Evolutionary conservation across 2,888 invertebrate species (phyloP), one percentile per base, ranked within the genome.

Genomic region (Diachrysia chrysitis): DNA sequence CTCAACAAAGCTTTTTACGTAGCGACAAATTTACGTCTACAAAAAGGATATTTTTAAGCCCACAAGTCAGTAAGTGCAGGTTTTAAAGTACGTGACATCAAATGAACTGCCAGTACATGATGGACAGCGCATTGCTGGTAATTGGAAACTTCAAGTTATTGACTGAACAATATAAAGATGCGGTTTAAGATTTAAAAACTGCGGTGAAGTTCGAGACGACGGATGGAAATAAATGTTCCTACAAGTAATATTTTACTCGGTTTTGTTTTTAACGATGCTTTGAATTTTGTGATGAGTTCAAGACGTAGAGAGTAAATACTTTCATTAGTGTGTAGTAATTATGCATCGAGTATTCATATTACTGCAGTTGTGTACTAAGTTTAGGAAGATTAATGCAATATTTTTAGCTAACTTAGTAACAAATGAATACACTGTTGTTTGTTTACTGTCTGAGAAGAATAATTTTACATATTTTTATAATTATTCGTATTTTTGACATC

Each of bases 81-180:
- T 67, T 69, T 69, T 62, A 69, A 62, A 65, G 46, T 35, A 58
- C 82, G 79, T 84, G 82, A 79, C 83, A 83, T 63, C 83, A 83
- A 88, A 88, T 86, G 87, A 87, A 85, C 89, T 75, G 83, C 81
- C 83, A 81, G 64, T 70, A 57, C 53, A 82, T 92, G 91, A 92
- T 92, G 88, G 89, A 92, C 89, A 89, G 88, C 88, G 77, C 87
- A 87, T 89, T 90, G 87, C 80, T 72, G 80, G 89, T 91, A 90
- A 92, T 92, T 92, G 92, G 90, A 90, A 88, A 89, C 80, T 81
- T 83, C 82, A 79, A 79, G 85, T 87, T 89, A 88, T 87, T 86
- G 84, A 84, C 78, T 73, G 82, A 76, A 83, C 79, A 83, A 84
- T 87, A 84, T 83, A 81, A 83, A 82, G 66, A 62, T 74, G 83